Conservation (phyloP, 2,113 vertebrate genomes). For the Suricata suricatta region DNA sequence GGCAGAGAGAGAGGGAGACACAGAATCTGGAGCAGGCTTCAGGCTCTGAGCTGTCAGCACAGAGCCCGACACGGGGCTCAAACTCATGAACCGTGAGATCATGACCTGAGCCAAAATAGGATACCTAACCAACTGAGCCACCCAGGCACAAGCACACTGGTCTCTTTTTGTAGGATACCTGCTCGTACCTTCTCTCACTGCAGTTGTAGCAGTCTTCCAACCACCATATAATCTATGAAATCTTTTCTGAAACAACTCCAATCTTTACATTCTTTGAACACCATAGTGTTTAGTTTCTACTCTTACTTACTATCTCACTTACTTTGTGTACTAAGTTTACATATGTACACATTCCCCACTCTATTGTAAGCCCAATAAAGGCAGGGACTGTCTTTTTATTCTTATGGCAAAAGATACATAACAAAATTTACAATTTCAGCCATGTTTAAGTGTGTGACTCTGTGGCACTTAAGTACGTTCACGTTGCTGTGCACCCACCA, state of each 20-base stretch:
- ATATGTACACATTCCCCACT: neutral
- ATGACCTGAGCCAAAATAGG: too few relatives aligned
- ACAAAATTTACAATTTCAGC: neutral
- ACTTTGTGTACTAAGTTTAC: neutral
- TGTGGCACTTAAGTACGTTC: neutral
- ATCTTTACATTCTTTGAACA: neutral
- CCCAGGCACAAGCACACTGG: neutral
- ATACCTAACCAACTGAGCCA: too few relatives aligned
- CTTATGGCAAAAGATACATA: neutral
- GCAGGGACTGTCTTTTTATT: neutral
- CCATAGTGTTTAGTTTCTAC: neutral
- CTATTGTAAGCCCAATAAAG: neutral
- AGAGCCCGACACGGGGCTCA: too few relatives aligned
- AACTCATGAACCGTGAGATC: too few relatives aligned
- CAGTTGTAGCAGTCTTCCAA: neutral
- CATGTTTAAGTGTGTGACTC: neutral
- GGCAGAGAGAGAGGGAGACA: too few relatives aligned
- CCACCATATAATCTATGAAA: neutral
- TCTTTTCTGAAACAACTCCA: neutral
- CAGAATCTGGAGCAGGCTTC: too few relatives aligned
- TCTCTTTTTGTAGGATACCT: neutral
- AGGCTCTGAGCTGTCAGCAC: too few relatives aligned
- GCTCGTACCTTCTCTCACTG: neutral
- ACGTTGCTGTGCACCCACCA: neutral
- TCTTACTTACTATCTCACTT: neutral